phyloP scores from a whole-genome alignment of 2,113 vertebrate genomes.

The Entomyzon cyanotis region DNA sequence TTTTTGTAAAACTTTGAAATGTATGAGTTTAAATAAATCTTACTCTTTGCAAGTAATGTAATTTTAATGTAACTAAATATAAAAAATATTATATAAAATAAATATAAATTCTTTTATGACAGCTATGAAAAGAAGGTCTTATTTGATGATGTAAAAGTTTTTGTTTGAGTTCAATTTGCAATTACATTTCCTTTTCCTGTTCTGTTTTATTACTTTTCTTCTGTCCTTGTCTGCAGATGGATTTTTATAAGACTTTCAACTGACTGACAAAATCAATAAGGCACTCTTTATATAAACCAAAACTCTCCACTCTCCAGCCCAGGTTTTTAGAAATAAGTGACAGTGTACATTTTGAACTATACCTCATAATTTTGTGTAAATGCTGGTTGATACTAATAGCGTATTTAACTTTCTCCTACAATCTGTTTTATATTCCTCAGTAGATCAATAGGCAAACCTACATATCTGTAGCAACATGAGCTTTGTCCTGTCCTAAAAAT shows the following conservation, averaged over 20 bases:
- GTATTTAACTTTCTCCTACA: background rate
- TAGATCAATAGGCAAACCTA: background rate
- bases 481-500: background rate
- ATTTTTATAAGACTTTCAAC: background rate
- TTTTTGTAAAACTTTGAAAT: background rate
- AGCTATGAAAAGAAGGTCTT: background rate
- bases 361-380: conserved; percentile 15
- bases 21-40: background rate
- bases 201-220: background rate
- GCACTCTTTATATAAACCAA: background rate
- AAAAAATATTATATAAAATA: background rate
- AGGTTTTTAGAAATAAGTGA: background rate
- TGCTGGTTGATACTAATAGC: background rate
- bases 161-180: background rate
- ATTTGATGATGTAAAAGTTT: background rate
- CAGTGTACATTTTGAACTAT: background rate
- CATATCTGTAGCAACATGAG: background rate
- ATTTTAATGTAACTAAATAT: background rate
- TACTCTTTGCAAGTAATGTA: background rate
- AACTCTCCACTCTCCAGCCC: background rate
- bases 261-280: background rate
- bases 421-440: background rate
- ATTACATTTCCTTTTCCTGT: background rate
- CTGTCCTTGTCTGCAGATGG: background rate
- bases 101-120: background rate